Conservation (phyloP, 2,113 vertebrate species). For the Microtus pennsylvanicus region DNA sequence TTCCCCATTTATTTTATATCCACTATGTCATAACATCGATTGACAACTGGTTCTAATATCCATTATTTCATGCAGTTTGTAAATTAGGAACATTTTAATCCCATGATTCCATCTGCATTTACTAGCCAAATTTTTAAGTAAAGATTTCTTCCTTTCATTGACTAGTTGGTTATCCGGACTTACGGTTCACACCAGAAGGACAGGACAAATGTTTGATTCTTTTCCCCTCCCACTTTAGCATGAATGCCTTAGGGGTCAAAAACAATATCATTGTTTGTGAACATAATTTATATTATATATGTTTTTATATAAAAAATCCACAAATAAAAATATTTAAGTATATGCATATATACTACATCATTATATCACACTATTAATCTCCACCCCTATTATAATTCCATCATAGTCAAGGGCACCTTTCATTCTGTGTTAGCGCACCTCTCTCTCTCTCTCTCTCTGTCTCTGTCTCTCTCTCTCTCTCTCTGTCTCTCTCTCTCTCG, state of each 20-base stretch:
- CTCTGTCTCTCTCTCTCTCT: too few relatives aligned
- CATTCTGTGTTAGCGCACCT: background rate
- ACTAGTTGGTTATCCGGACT: background rate
- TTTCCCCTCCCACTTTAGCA: background rate
- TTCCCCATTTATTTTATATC: background rate
- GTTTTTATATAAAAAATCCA: background rate
- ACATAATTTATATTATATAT: background rate
- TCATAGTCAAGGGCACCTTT: background rate
- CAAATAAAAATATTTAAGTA: background rate
- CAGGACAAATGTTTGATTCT: background rate
- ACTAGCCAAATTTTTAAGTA: background rate
- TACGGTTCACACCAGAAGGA: background rate
- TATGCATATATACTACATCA: background rate
- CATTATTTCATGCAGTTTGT: background rate
- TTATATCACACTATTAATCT: background rate
- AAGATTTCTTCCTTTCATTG: background rate
- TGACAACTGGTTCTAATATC: background rate
- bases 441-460: too few relatives aligned
- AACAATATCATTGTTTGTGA: background rate
- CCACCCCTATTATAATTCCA: background rate
- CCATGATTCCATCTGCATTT: background rate
- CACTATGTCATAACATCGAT: background rate
- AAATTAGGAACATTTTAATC: constrained; percentile 5
- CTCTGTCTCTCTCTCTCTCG: too few relatives aligned
- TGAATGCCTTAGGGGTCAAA: background rate